phyloP scores from a whole-genome alignment of 53 echinoderm and acorn worm genomes.

The Mesocentrotus franciscanus region DNA sequence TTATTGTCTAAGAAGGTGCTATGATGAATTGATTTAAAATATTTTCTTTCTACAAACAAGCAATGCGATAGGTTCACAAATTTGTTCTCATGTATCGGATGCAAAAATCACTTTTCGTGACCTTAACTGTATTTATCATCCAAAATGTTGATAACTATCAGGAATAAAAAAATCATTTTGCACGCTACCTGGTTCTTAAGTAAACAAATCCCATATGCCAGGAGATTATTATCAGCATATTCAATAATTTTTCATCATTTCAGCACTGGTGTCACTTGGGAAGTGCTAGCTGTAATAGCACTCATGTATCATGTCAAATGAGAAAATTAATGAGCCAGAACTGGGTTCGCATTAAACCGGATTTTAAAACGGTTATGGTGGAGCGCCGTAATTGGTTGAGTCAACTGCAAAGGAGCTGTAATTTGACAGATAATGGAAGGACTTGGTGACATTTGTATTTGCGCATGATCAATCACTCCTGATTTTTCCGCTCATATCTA shows the following conservation, averaged over 20 bases:
- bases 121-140: background rate
- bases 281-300: background rate
- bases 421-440: constrained; percentile 25
- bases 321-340: constrained; percentile 23
- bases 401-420: background rate
- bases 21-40: background rate
- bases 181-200: background rate
- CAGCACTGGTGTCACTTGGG: background rate
- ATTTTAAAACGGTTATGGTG: background rate
- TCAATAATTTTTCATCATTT: background rate
- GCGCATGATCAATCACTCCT: constrained; percentile 2
- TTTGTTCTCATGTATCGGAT: background rate
- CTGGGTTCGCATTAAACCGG: background rate
- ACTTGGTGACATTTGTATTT: constrained; percentile 27
- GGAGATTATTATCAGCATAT: background rate
- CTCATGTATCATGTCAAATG: background rate
- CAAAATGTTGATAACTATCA: background rate
- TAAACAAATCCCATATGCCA: background rate
- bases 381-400: background rate
- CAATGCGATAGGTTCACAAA: background rate
- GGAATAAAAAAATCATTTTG: background rate
- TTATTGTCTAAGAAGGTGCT: background rate
- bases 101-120: background rate
- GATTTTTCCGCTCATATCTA: background rate
- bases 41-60: background rate